Evolutionary conservation across 2,113 vertebrate genomes (phyloP).

Genomic region (Cyrtonyx montezumae): DNA sequence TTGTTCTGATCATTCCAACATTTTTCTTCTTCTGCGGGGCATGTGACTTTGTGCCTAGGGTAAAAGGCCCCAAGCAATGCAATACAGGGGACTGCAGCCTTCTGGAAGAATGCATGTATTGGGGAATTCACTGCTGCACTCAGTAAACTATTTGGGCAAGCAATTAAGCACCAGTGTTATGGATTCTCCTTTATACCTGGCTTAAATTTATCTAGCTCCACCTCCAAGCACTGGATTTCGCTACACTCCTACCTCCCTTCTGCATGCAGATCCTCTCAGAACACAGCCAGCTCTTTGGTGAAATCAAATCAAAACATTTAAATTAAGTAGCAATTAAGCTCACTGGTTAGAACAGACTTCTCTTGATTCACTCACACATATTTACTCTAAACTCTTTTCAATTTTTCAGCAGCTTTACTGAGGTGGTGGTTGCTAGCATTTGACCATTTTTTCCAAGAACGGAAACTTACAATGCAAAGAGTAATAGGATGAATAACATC

Average conservation of each 20-base stretch:
- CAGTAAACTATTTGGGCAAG: background rate
- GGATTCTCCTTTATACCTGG: background rate
- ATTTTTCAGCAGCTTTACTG: conserved; percentile 11
- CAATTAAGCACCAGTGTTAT: conserved; percentile 4
- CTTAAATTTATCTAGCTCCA: background rate
- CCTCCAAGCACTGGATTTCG: background rate
- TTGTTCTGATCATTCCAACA: background rate
- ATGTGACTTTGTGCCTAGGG: background rate
- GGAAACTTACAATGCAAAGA: conserved; percentile 6
- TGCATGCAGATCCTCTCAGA: background rate
- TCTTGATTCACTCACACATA: background rate
- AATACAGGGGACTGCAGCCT: background rate
- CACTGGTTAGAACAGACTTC: background rate
- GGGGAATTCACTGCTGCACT: background rate
- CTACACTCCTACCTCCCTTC: background rate
- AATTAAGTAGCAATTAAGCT: conserved; percentile 24
- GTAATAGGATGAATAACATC: conserved; percentile 30
- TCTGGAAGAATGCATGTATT: background rate
- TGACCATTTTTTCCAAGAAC: conserved; percentile 15
- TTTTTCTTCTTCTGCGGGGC: background rate
- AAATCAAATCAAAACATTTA: conserved; percentile 39
- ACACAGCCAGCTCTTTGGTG: background rate
- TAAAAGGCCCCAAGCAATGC: background rate
- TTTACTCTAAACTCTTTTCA: background rate
- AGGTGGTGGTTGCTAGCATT: background rate